phyloP scores from a whole-genome alignment of 2,888 invertebrate species.

The Chorisops tibialis region DNA sequence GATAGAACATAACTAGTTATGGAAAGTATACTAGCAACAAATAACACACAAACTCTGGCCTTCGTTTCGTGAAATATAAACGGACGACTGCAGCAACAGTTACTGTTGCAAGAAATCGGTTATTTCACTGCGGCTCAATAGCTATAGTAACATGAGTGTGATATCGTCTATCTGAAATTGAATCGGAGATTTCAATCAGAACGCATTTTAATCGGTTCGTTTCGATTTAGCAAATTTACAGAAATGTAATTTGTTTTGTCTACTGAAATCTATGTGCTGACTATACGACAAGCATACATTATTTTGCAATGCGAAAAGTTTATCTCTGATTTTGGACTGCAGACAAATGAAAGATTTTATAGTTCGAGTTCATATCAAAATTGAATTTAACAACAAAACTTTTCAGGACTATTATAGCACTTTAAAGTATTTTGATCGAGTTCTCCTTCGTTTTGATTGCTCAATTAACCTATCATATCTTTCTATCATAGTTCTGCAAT shows the following conservation, averaged over 20 bases:
- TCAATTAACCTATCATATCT: too few species aligned
- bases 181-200: constrained; percentile 3
- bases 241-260: neutral
- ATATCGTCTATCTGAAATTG: neutral
- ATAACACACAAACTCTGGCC: neutral
- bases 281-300: neutral
- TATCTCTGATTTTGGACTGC: neutral
- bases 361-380: too few species aligned
- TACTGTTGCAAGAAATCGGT: too few species aligned
- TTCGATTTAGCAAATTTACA: constrained; percentile 6
- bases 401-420: too few species aligned
- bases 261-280: neutral
- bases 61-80: neutral
- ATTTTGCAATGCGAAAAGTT: neutral
- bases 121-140: neutral
- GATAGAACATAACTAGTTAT: too few species aligned
- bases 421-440: too few species aligned
- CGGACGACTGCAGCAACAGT: neutral
- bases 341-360: neutral
- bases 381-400: too few species aligned
- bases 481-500: too few species aligned
- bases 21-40: too few species aligned
- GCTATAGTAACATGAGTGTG: neutral
- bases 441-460: too few species aligned
- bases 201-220: constrained; percentile 3